Base-by-base conservation (phyloP, 2,113 vertebrate genomes). In the Fregetta grallaria region DNA sequence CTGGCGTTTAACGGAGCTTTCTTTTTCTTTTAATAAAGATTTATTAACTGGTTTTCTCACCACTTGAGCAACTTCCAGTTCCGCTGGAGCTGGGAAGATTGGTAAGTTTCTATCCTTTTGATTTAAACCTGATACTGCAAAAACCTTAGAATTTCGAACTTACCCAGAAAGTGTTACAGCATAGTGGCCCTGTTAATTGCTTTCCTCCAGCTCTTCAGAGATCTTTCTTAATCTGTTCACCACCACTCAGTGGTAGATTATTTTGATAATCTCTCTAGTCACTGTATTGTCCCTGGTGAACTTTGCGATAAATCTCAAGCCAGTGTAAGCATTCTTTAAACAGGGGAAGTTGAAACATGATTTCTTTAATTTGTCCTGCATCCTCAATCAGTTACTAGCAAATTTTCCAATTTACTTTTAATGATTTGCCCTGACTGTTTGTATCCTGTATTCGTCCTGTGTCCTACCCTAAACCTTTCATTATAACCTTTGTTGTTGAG, bases 61-160 rank as follows among this genome's bases (percentile, higher is more conserved):
- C 99, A 99, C 96, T 94, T 99, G 97, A 99, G 99, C 98, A 99
- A 99, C 97, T 99, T 99, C 86, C 99, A 99, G 84, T 99, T 99
- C 92, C 98, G 99, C 50, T 99, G 99, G 99, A 99, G 99, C 97
- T 99, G 99, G 99, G 99, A 99, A 87, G 99, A 99, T 92, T 99
- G 99, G 99, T 99, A 97, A 98, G 99, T 97, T 83, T 76, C 47
- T 92, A 3, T 84, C 14, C 11, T 83, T 82, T 38, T 73, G 21
- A 50, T 53, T 86, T 4, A 2, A 58, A 59, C 19, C 19, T 61
- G 47, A 22, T 87, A 49, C 1, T 86, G 30, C 15, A 45, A 67
- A 79, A 74, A 40, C 22, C 13, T 74, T 55, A 50, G 50, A 4
- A 30, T 85, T 77, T 78, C 34, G 40, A 11, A 74, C 10, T 29